Evolutionary conservation across 1,140 invertebrate species (phyloP).

Genomic region (Drosophila tristis): DNA sequence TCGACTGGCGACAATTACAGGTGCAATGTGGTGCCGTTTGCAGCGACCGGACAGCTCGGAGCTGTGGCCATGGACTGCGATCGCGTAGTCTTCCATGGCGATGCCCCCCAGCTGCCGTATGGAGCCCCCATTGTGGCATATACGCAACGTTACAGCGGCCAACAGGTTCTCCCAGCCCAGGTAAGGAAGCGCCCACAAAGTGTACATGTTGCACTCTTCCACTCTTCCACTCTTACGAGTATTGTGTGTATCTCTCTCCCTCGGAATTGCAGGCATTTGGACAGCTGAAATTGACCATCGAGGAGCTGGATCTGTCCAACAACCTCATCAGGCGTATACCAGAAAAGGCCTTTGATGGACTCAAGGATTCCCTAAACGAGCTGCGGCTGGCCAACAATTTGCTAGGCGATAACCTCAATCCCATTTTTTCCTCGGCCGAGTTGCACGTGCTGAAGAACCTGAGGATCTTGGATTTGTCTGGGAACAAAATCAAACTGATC

Average conservation of each 20-base stretch:
- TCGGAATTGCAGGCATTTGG: constrained; percentile 85
- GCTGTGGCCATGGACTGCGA: constrained; percentile 90
- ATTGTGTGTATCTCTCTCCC: neutral
- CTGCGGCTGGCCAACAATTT: constrained; percentile 91
- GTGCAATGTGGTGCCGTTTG: constrained; percentile 84
- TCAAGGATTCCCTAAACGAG: constrained; percentile 88
- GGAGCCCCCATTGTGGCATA: constrained; percentile 91
- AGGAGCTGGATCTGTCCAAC: constrained; percentile 91
- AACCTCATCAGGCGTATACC: constrained; percentile 92
- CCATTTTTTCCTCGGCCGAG: constrained; percentile 94
- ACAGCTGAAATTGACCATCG: constrained; percentile 87
- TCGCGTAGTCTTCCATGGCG: constrained; percentile 90
- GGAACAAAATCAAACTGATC: constrained; percentile 91
- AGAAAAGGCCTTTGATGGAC: constrained; percentile 89
- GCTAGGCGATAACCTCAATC: constrained; percentile 94
- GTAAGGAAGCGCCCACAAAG: constrained; percentile 72
- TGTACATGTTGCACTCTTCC: neutral
- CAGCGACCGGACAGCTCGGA: constrained; percentile 78
- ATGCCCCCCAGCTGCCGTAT: constrained; percentile 89
- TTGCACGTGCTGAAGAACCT: constrained; percentile 90
- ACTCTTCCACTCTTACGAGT: neutral
- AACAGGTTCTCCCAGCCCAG: constrained; percentile 91
- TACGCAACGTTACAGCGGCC: constrained; percentile 90
- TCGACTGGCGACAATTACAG: constrained; percentile 71
- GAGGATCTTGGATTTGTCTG: constrained; percentile 90